Evolutionary conservation across 2,797 vertebrate genomes (phyloP).

Genomic region (Cyclopterus lumpus): DNA sequence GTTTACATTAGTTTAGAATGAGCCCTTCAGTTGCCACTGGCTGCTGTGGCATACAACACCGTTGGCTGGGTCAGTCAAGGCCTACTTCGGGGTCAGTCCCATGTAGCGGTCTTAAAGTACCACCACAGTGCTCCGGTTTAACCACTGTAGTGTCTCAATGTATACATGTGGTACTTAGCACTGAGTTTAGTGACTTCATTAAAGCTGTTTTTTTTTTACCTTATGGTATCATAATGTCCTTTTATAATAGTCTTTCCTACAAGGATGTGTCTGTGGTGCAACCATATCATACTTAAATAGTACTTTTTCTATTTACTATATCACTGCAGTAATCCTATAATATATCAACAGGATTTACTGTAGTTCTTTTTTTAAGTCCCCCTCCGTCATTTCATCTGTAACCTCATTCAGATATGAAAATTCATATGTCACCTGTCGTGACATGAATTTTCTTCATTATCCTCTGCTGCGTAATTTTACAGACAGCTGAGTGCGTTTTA

Average conservation of each 20-base stretch:
- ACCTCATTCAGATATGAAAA: no score
- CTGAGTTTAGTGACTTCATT: conserved; percentile 34
- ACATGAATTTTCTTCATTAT: conserved; percentile 53
- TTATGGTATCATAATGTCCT: conserved; percentile 6
- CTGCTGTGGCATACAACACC: neutral
- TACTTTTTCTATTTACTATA: conserved; percentile 23
- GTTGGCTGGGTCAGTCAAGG: conserved; percentile 7
- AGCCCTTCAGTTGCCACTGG: neutral
- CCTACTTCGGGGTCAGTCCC: neutral
- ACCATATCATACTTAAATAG: conserved; percentile 15
- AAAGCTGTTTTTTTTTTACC: neutral
- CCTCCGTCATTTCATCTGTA: conserved; percentile 30
- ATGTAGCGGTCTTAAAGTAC: conserved; percentile 1
- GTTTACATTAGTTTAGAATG: neutral
- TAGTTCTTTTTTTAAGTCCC: neutral
- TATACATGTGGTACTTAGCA: conserved; percentile 8
- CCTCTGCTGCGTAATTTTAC: conserved; percentile 47
- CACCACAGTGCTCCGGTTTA: neutral
- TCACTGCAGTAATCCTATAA: conserved; percentile 46
- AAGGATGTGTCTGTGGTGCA: conserved; percentile 12
- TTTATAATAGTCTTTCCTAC: conserved; percentile 2
- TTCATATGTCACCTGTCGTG: no score
- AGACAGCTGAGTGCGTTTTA: conserved; percentile 44
- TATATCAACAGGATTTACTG: conserved; percentile 31
- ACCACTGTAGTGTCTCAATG: conserved; percentile 10